A percentile compares a stretch with the other conserved stretches of the same genome.
Conservation (phyloP, 30 jellyfish, hydroid and myxozoan genomes). For the Hydra vulgaris region DNA sequence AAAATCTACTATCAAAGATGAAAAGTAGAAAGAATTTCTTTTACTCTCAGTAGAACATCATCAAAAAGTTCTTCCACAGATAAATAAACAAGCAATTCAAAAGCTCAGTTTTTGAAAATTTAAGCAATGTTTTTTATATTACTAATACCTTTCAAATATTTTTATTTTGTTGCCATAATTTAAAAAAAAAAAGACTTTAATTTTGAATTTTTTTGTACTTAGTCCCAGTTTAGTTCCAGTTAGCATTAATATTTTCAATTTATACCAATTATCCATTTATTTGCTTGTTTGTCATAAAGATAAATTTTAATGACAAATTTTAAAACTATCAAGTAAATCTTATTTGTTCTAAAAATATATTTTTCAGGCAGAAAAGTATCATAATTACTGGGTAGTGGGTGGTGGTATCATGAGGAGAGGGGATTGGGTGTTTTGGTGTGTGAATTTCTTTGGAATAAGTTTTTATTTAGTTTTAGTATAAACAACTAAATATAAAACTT, state of each 20-base stretch:
- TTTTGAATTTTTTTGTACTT: not conserved
- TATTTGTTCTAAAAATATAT: too few species aligned
- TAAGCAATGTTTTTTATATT: not conserved
- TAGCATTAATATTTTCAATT: not conserved
- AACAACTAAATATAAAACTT: not conserved
- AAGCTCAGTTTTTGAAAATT: not conserved
- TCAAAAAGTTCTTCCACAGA: not conserved
- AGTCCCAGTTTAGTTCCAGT: not conserved
- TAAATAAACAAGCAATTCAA: not conserved
- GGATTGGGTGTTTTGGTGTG: not conserved
- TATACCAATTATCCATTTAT: not conserved
- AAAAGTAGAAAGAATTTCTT: not conserved
- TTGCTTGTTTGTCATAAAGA: not conserved
- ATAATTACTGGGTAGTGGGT: not conserved
- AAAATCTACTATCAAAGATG: not conserved
- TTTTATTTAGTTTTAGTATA: too few species aligned
- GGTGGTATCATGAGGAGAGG: not conserved
- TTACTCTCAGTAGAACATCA: not conserved
- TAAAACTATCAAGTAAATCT: too few species aligned
- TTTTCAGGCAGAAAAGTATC: not conserved
- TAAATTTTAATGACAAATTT: not conserved
- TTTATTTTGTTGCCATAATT: not conserved
- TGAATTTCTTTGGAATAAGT: not conserved
- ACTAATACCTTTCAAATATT: not conserved
- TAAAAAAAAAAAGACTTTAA: not conserved